Evolutionary conservation across 2,888 invertebrate species (phyloP), one percentile per base, ranked within the genome.

Genomic region (Matsumyia berberina): DNA sequence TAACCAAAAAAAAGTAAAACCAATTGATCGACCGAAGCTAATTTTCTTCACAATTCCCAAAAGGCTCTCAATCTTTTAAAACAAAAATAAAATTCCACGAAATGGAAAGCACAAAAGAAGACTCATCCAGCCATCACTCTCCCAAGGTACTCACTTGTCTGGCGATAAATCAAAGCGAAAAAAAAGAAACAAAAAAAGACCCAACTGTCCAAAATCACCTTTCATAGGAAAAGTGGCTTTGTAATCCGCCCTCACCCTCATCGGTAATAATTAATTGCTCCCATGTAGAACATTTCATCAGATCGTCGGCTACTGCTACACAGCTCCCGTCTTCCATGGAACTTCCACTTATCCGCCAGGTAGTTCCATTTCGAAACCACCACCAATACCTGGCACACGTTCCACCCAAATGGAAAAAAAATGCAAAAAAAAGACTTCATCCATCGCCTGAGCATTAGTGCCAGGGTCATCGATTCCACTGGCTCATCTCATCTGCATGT

Each of bases 381-480:
- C 31, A 24, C 37, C 29, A 33, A 37, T 37, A 39, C 17, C 35
- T 42, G 57, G 24, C 46, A n/a, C 57, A n/a, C 57, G 53, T 60
- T 62, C 53, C 73, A 62, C 33, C 11, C 24, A 58, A 60, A 49
- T 15, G 39, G 12, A 46, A 46, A 53, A 46, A 37, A 29, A 57
- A 31, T 49, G n/a, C 15, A n/a, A 24, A 29, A 66, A 72, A 19
- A 44, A 49, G 1, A 29, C 7, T 39, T 49, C 62, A 60, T 66
- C 69, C 73, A 73, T 39, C 29, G 57, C 67, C 78, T 83, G 85
- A 69, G 51, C 85, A 85, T 85, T 85, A 4, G 74, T 79, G 85
- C 85, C 85, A 85, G 80, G 85, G 85, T 80, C 85, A 70, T 85
- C 79, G 79, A 83, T 70, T 58, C 55, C 57, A 24, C n/a, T 11